A percentile compares a stretch with the other conserved stretches of the same genome.
These are phyloP conservation scores for Daboia siamensis DNA, from an alignment of 2,113 vertebrate genomes.

Conservation along the genomic window DNA sequence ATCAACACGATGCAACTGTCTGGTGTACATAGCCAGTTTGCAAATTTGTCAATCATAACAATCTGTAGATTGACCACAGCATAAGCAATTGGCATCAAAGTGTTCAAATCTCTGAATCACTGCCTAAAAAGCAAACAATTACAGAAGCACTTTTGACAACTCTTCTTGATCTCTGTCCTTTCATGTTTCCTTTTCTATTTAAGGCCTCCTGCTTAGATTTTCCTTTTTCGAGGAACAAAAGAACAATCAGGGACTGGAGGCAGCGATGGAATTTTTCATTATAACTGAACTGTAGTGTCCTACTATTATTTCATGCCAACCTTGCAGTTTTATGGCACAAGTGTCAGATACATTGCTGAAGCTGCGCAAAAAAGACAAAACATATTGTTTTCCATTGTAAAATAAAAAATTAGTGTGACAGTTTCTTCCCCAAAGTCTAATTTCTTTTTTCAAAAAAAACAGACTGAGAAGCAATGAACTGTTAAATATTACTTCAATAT, in stretches of 20 bases:
- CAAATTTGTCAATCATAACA: neutral
- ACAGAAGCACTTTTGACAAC: neutral
- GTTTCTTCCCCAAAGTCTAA: neutral
- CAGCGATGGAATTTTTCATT: neutral
- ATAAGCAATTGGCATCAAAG: neutral
- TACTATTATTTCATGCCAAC: conserved; percentile 1
- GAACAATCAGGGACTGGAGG: neutral
- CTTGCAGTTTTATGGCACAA: neutral
- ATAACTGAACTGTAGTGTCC: neutral
- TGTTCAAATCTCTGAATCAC: neutral
- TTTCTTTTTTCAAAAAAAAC: neutral
- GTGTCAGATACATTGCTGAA: neutral
- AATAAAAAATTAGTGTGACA: neutral
- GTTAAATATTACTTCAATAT: neutral
- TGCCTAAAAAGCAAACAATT: neutral
- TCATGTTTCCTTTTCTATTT: neutral
- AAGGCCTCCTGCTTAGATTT: neutral
- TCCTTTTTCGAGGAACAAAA: neutral
- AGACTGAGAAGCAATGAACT: neutral
- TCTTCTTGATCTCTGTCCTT: neutral
- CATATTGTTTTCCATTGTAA: neutral
- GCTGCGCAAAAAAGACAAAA: neutral
- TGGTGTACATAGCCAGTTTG: neutral
- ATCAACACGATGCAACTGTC: neutral
- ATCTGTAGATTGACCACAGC: neutral